Conservation (phyloP, 2,797 vertebrate species). For the Mallotus villosus region DNA sequence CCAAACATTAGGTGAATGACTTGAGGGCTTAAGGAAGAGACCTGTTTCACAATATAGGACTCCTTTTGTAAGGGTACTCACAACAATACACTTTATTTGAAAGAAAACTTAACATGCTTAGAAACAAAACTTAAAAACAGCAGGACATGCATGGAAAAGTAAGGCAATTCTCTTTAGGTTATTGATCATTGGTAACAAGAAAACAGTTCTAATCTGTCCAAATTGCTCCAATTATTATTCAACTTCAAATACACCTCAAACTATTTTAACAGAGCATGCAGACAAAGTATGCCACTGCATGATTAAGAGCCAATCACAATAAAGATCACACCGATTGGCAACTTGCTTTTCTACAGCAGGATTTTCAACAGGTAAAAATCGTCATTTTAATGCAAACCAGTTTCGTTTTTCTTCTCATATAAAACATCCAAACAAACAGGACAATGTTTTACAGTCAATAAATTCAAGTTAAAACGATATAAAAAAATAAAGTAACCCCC, state of each 20-base stretch:
- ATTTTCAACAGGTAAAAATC: neutral
- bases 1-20: neutral
- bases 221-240: too few species aligned
- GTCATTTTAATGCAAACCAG: neutral
- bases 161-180: neutral
- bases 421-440: constrained; percentile 5
- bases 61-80: neutral
- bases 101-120: constrained; percentile 16
- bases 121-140: constrained; percentile 18
- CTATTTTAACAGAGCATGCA: neutral
- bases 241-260: too few species aligned
- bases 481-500: constrained; percentile 19
- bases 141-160: constrained; percentile 20
- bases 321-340: too few species aligned
- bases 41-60: too few species aligned
- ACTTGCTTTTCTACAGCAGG: too few species aligned
- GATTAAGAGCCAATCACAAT: too few species aligned
- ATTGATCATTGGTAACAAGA: neutral
- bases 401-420: neutral
- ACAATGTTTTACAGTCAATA: neutral
- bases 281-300: neutral
- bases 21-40: neutral
- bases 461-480: neutral
- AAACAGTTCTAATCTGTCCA: too few species aligned
- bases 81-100: constrained; percentile 17